A percentile compares a stretch with the other conserved stretches of the same genome.
phyloP scores from a whole-genome alignment of 2,888 invertebrate genomes.

The Seladonia tumulorum region DNA sequence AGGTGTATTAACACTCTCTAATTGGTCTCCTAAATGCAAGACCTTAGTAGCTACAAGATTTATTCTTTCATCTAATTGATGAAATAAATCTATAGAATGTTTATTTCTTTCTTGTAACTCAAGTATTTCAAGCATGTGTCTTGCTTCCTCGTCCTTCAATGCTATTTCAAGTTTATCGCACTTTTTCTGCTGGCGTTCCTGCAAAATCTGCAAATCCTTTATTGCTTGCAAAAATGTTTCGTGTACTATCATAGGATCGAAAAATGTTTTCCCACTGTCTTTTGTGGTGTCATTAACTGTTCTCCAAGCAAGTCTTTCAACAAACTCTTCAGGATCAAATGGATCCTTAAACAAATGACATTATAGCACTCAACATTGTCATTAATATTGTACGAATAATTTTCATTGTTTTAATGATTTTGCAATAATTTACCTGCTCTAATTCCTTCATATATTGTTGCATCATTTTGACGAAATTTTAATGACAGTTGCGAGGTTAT shows the following conservation, averaged over 20 bases:
- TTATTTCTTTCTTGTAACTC: conserved; percentile 95
- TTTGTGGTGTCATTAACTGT: conserved; percentile 90
- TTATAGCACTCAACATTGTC: neutral
- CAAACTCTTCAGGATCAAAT: conserved; percentile 98
- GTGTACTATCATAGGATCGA: conserved; percentile 94
- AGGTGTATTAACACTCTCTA: conserved; percentile 98
- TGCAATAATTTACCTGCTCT: conserved; percentile 88
- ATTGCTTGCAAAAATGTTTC: conserved; percentile 97
- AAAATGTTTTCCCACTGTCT: conserved; percentile 89
- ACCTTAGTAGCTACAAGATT: conserved; percentile 99
- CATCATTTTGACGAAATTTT: conserved; percentile 88
- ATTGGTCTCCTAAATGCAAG: conserved; percentile 98
- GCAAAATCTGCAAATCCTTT: conserved; percentile 90
- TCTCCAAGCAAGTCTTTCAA: conserved; percentile 97
- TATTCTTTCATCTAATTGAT: conserved; percentile 97
- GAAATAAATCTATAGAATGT: conserved; percentile 94
- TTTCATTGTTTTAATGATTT: neutral
- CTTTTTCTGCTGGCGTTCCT: conserved; percentile 94
- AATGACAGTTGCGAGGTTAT: conserved; percentile 36
- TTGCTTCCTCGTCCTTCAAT: conserved; percentile 94
- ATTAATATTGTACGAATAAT: neutral
- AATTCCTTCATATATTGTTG: conserved; percentile 95
- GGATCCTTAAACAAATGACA: conserved; percentile 90
- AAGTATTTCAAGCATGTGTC: conserved; percentile 92
- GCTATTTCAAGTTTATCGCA: conserved; percentile 92